These are phyloP conservation scores for Mactromeris polynyma DNA, from an alignment of 2,888 invertebrate genomes.

Conservation along the genomic window DNA sequence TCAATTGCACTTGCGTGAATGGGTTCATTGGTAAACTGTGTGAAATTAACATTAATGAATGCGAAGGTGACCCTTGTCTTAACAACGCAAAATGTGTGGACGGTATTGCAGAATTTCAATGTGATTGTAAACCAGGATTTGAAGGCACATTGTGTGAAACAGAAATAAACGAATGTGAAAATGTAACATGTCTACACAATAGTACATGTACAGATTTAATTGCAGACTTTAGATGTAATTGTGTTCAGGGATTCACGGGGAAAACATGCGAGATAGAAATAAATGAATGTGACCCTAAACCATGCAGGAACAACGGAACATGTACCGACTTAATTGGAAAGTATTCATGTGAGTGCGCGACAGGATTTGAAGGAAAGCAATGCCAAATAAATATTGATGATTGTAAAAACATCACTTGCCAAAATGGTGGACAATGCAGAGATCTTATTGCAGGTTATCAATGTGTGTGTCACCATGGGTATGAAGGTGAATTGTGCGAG, in stretches of 20 bases:
- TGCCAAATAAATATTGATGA: constrained; percentile 28
- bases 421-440: constrained; percentile 16
- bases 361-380: neutral
- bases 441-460: constrained; percentile 8
- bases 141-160: constrained; percentile 36
- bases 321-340: constrained; percentile 31
- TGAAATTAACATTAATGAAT: constrained; percentile 27
- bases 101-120: constrained; percentile 62
- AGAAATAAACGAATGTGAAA: constrained; percentile 47
- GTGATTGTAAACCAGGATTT: constrained; percentile 66
- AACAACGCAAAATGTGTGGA: constrained; percentile 60
- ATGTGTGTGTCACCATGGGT: constrained; percentile 14
- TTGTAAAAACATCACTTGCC: constrained; percentile 24
- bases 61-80: constrained; percentile 15
- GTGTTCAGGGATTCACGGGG: constrained; percentile 23
- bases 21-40: constrained; percentile 34
- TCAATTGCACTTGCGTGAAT: constrained; percentile 20
- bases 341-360: constrained; percentile 18
- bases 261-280: constrained; percentile 26
- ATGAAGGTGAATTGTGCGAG: constrained; percentile 27
- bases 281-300: constrained; percentile 32
- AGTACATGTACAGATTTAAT: constrained; percentile 34
- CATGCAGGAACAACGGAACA: constrained; percentile 20
- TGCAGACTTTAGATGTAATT: constrained; percentile 36
- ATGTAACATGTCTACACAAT: constrained; percentile 21